Evolutionary conservation across 1,140 invertebrate species (phyloP).

Genomic region (Drosophila pallidifrons): DNA sequence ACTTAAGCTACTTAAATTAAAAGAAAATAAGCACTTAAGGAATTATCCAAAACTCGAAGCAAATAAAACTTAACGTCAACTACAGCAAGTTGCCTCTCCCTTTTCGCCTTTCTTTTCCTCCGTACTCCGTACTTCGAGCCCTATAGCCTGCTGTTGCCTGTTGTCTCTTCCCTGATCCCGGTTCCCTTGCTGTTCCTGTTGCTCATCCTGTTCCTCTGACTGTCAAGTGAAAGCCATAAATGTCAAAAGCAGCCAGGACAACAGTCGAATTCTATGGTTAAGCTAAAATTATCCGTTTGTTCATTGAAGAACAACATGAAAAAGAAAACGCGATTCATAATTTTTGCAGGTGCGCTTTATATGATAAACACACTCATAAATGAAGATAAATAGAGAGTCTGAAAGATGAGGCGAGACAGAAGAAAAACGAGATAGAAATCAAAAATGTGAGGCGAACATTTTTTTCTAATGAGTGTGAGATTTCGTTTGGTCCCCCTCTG

Average conservation of each 20-base stretch:
- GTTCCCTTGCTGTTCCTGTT: neutral
- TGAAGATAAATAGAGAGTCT: conserved; percentile 44
- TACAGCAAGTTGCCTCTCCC: conserved; percentile 38
- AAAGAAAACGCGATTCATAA: conserved; percentile 27
- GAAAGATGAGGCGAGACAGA: conserved; percentile 16
- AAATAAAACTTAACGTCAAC: conserved; percentile 67
- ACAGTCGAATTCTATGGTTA: conserved; percentile 26
- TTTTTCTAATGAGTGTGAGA: conserved; percentile 70
- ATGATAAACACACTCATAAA: conserved; percentile 48
- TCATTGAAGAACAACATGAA: neutral
- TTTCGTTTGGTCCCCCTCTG: conserved; percentile 21
- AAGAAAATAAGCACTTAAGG: conserved; percentile 63
- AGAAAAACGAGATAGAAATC: conserved; percentile 35
- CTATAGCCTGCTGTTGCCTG: conserved; percentile 5
- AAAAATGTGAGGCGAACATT: conserved; percentile 55
- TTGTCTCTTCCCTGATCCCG: neutral
- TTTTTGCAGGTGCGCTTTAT: conserved; percentile 50
- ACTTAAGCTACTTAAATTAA: conserved; percentile 72
- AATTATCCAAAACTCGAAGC: conserved; percentile 52
- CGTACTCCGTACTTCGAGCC: neutral
- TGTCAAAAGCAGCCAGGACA: conserved; percentile 54
- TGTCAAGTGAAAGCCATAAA: conserved; percentile 53
- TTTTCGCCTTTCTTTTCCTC: neutral
- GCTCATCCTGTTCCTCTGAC: neutral
- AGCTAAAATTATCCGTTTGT: conserved; percentile 26